phyloP scores from a whole-genome alignment of 2,113 vertebrate genomes.

The Chlorocebus sabaeus region DNA sequence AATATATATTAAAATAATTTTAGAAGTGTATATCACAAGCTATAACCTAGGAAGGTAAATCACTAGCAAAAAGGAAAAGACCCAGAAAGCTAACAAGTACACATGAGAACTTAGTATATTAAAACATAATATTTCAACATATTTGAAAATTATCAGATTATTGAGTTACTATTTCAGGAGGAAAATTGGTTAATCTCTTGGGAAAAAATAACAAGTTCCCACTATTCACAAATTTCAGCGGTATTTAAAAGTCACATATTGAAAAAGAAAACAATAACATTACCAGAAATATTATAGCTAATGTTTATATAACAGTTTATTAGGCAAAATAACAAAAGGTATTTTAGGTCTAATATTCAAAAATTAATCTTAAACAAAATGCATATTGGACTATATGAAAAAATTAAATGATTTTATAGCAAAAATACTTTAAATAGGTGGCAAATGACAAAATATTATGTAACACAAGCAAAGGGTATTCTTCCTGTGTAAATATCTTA shows the following conservation, averaged over 20 bases:
- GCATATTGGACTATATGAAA: neutral
- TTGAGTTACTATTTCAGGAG: neutral
- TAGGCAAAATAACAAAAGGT: neutral
- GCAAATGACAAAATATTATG: neutral
- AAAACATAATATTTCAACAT: neutral
- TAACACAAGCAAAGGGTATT: neutral
- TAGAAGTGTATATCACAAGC: neutral
- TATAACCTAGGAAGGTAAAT: neutral
- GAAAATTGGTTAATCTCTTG: too few relatives aligned
- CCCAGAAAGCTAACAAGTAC: neutral
- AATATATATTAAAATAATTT: neutral
- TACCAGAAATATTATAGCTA: neutral
- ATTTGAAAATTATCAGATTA: neutral
- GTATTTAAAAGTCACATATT: neutral
- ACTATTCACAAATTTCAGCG: neutral
- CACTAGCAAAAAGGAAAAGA: neutral
- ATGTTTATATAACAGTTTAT: neutral
- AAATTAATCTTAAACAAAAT: neutral
- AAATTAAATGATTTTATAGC: neutral
- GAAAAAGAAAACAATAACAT: neutral
- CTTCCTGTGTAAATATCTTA: neutral
- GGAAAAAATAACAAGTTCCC: neutral
- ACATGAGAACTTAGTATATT: neutral
- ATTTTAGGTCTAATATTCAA: neutral
- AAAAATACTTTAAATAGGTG: neutral